Evolutionary conservation across 2,888 invertebrate species (phyloP), one percentile per base, ranked within the genome.

Genomic region (Tridacna gigas): DNA sequence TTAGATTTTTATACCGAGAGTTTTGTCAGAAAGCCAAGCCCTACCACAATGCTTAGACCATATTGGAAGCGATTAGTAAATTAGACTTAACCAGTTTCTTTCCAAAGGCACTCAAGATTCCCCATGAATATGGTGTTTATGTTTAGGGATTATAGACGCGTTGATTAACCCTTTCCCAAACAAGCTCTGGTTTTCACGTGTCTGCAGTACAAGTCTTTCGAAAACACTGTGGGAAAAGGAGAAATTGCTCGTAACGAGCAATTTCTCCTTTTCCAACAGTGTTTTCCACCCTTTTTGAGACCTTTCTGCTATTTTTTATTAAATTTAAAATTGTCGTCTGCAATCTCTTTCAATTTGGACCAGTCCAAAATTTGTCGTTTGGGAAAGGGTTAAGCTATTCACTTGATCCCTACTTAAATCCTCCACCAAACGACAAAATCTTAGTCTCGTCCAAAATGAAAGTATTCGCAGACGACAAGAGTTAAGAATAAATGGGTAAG

Each of bases 21-120:
- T 63, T 37, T 63, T 63, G 63, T 63, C 63, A 63, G 63, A 63
- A n/a, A 63, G 63, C 63, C 63, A 63, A 63, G 22, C 22, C 63
- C n/a, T n/a, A 63, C 63, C 22, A 25, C 26, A 63, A 63, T 63
- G 3, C 3, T 25, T 7, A 63, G n/a, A 25, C 4, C 63, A 63
- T 63, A 63, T 63, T 63, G 63, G 26, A n/a, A 22, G 63, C 63
- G 26, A 25, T 63, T 63, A 63, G 63, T 63, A 63, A 63, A 63
- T 63, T 63, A 63, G 63, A 5, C 13, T 63, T 13, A 63, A 13
- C 20, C 20, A 5, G 13, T 22, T 22, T 22, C 25, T 25, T 63
- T 22, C 63, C 7, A 3, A n/a, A 4, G 15, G n/a, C 63, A 22
- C 22, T 22, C 9, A 15, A 13, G 22, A 25, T 63, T 18, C 12